These are phyloP conservation scores for Sceliomorpha sp. DNA, from an alignment of 2,888 invertebrate genomes.

Conservation along the genomic window DNA sequence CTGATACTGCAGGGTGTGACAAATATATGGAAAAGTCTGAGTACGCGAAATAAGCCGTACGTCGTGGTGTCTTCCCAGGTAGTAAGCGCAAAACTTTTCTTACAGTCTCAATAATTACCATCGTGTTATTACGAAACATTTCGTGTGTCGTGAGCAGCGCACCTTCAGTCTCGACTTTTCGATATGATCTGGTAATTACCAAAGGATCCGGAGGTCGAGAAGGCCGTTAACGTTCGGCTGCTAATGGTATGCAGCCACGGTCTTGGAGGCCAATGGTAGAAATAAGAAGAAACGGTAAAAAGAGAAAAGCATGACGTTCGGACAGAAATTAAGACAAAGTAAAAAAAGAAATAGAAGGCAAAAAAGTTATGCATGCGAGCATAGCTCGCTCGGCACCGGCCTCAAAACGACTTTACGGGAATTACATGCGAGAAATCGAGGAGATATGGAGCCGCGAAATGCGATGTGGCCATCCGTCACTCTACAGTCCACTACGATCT, in stretches of 20 bases:
- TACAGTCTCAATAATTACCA: conserved; percentile 40
- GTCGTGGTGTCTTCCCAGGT: too few relatives aligned
- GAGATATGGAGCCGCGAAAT: conserved; percentile 79
- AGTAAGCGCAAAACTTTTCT: conserved; percentile 24
- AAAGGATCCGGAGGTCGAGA: conserved; percentile 69
- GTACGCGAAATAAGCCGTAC: too few relatives aligned
- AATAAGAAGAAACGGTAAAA: conserved; percentile 58
- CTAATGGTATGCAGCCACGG: conserved; percentile 75
- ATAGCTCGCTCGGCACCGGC: conserved; percentile 50
- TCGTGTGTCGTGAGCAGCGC: conserved; percentile 49
- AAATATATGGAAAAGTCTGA: too few relatives aligned
- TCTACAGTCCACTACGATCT: conserved; percentile 54
- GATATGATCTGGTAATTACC: conserved; percentile 74
- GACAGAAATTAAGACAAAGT: conserved; percentile 69
- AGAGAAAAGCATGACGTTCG: conserved; percentile 27
- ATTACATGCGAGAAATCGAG: conserved; percentile 79
- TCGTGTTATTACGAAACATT: conserved; percentile 26
- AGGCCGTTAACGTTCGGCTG: conserved; percentile 71
- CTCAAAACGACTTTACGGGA: conserved; percentile 79
- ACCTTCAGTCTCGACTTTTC: conserved; percentile 61
- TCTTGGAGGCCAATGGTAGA: conserved; percentile 60
- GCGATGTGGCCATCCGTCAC: conserved; percentile 80
- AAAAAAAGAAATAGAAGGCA: conserved; percentile 48
- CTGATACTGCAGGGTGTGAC: too few relatives aligned
- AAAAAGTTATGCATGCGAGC: conserved; percentile 23